Evolutionary conservation across 1,140 invertebrate genomes (phyloP), one percentile per base, ranked within the genome.

Genomic region (Orius laevigatus): DNA sequence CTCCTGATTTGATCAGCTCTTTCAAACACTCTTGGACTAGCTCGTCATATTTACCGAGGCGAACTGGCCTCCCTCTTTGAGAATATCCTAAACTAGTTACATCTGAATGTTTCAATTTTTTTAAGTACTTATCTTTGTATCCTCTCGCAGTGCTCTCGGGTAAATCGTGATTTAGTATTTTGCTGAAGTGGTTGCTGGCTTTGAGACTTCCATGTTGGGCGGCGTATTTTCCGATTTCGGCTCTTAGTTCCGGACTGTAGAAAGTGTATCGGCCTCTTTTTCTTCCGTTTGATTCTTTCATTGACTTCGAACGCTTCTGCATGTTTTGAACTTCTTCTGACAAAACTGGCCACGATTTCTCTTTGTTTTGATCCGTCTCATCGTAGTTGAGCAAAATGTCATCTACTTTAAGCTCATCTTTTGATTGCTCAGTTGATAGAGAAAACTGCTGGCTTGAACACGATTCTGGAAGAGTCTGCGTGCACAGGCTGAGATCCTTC

Each of bases 111-210:
- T 58, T 53, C 38, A 57, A 51, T 46, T 57, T 56, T 42, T 63
- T 62, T 15, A 63, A 40, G 46, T 63, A 65, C 47, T 63, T 63
- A 48, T 66, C 60, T 52, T 58, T 60, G 12, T 65, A 50, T 10
- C 62, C 61, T 25, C 64, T 55, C 8, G 64, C 58, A 14, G 64
- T 66, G 46, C 62, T 65, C 49, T 64, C 62, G 2, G 63, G 61
- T 18, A 42, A 16, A n/a, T 63, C 58, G 46, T 59, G 55, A 10
- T 59, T 60, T 3, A 60, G 55, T 32, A 56, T 49, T 45, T 58
- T 53, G 44, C 56, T 58, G 48, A 64, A 65, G 53, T 63, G 53
- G n/a, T 58, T 52, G 38, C 59, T 56, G 4, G 64, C 59, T 44
- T 60, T 56, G 20, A 62, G 50, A 52, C 60, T 63, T 3, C 64